These are phyloP conservation scores for Berghia stephanieae DNA, from an alignment of 1,140 invertebrate species.

Conservation along the genomic window DNA sequence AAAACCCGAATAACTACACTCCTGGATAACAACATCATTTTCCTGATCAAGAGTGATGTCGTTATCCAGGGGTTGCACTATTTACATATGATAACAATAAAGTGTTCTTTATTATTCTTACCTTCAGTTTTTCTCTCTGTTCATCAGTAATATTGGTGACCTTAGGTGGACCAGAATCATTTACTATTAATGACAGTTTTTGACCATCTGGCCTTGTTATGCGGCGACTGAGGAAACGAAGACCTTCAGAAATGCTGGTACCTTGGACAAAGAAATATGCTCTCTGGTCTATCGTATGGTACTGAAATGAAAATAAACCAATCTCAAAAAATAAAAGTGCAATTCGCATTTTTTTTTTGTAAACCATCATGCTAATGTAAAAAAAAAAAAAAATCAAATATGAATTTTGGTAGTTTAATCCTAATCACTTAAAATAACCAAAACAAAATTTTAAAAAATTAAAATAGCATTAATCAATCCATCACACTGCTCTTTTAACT, in stretches of 20 bases:
- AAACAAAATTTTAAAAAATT: background rate
- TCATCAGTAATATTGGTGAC: background rate
- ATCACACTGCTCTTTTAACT: too few relatives aligned
- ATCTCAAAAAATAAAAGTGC: background rate
- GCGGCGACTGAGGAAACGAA: slow-evolving; percentile 14
- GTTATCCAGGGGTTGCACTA: too few relatives aligned
- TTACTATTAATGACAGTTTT: slow-evolving; percentile 22
- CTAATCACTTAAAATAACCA: background rate
- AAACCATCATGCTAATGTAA: background rate
- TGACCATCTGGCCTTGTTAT: slow-evolving; percentile 27
- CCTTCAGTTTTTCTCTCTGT: slow-evolving; percentile 11
- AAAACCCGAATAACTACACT: too few relatives aligned
- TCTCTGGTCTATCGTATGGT: slow-evolving; percentile 16
- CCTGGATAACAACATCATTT: too few relatives aligned
- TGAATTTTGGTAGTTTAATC: background rate
- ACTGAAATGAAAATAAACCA: background rate
- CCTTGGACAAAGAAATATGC: slow-evolving; percentile 26
- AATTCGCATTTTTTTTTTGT: too few relatives aligned
- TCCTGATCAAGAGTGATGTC: too few relatives aligned
- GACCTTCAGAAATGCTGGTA: background rate
- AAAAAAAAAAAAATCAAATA: too few relatives aligned
- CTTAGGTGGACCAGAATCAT: background rate
- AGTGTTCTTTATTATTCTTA: background rate
- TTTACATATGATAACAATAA: too few relatives aligned
- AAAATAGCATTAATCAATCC: background rate